Evolutionary conservation across 2,888 invertebrate species (phyloP).

Genomic region (Rhodophaea formosa): DNA sequence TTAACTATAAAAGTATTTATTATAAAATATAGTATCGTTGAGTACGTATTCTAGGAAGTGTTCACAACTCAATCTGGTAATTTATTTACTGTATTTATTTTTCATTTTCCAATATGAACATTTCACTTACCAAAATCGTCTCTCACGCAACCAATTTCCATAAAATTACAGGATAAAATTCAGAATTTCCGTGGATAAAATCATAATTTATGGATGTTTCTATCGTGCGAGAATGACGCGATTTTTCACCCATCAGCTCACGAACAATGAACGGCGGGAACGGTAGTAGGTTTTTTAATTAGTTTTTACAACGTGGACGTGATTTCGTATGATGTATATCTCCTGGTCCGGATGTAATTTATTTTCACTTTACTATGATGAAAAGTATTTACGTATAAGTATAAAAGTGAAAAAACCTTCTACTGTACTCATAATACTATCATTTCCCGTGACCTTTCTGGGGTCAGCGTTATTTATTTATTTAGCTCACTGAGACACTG

Average conservation of each 20-base stretch:
- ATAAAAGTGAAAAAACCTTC: background rate
- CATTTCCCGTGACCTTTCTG: too few relatives aligned
- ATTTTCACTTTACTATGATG: background rate
- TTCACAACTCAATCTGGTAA: too few relatives aligned
- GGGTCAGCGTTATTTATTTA: too few relatives aligned
- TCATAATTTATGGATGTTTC: background rate
- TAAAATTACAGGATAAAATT: background rate
- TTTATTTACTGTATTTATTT: too few relatives aligned
- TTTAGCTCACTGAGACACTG: background rate
- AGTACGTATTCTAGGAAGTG: too few relatives aligned
- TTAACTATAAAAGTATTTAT: too few relatives aligned
- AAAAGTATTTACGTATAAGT: background rate
- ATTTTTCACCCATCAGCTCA: constrained; percentile 12
- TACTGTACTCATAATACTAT: too few relatives aligned
- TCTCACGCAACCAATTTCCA: background rate
- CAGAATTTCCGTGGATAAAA: background rate
- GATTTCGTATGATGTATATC: background rate
- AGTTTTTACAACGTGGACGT: constrained; percentile 2
- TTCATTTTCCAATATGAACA: too few relatives aligned
- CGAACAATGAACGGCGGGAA: background rate
- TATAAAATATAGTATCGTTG: too few relatives aligned
- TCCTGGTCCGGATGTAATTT: background rate
- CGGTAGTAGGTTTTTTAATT: constrained; percentile 9
- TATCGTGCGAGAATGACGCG: constrained; percentile 1
- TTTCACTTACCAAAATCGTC: too few relatives aligned